Base-by-base conservation (phyloP, 2,888 invertebrate genomes). In the Magallana nippona region DNA sequence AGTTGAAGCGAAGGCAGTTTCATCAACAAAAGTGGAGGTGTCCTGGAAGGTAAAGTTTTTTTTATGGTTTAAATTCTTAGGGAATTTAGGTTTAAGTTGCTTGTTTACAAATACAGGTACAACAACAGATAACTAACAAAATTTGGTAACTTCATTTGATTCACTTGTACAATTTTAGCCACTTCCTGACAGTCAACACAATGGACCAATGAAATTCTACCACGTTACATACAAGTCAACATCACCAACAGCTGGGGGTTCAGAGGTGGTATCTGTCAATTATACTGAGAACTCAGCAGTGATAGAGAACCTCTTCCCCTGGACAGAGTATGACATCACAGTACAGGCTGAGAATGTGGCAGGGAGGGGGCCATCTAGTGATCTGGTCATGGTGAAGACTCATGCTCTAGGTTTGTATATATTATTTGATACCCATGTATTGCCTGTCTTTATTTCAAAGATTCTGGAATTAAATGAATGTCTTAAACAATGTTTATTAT, bases 331-430 rank as follows among this genome's bases (percentile, higher is more conserved):
- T 83, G 86, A 87, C 82, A 84, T 92, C 17, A 85, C 86, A 55
- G 81, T 92, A 55, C 85, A 85, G 71, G 88, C 90, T 55, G 90
- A 90, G 82, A 92, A 92, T 87, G 87, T 88, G 15, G 90, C 87
- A 81, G 92, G 92, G 13, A 44, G 82, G 10, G 88, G 92, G 10
- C 88, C 89, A 5, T 56, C 83, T 2, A 89, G 90, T 86, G 82
- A 86, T 44, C 79, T 85, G 55, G 82, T 87, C 10, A 63, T 71
- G 56, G 86, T 89, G 11, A 85, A 85, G 71, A 92, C 92, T n/a
- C 63, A 86, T 13, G 89, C 92, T 58, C 78, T 87, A 82, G 90
- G 92, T 92, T 79, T 57, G 86, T 82, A 1, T n/a, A 78, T 10
- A 19, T 17, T 1, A 60, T 44, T n/a, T n/a, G 60, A n/a, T n/a